Evolutionary conservation across 1,140 invertebrate species (phyloP).

Genomic region (Matsumurasca onukii): DNA sequence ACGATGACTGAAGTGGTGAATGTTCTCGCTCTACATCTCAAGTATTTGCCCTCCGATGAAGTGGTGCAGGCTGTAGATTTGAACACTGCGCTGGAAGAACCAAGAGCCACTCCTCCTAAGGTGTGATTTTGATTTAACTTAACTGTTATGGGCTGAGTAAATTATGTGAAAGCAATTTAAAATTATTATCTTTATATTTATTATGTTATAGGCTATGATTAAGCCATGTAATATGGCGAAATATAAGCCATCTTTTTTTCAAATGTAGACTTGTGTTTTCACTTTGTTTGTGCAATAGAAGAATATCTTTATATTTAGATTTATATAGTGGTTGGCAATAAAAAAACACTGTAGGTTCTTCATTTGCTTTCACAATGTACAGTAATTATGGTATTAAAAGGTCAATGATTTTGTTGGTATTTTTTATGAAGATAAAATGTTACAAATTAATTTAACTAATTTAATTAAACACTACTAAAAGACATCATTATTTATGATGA

Average conservation of each 20-base stretch:
- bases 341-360: no score
- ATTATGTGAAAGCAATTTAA: no score
- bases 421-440: no score
- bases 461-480: no score
- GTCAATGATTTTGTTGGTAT: no score
- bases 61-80: slow-evolving; percentile 41
- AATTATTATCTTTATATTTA: not conserved
- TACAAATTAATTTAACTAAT: no score
- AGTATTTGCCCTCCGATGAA: slow-evolving; percentile 55
- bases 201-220: not conserved
- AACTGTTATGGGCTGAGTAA: no score
- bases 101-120: slow-evolving; percentile 39
- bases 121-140: slow-evolving; percentile 34
- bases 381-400: no score
- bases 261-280: not conserved
- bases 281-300: not conserved
- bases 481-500: no score
- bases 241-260: not conserved
- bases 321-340: no score
- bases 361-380: no score
- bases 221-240: not conserved
- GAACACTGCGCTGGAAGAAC: slow-evolving; percentile 36
- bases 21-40: slow-evolving; percentile 59
- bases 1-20: slow-evolving; percentile 61
- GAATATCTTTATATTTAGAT: no score